Percentiles rank a stretch among this genome's conserved stretches.
phyloP scores from a whole-genome alignment of 2,797 vertebrate genomes.

The Notamacropus eugenii region DNA sequence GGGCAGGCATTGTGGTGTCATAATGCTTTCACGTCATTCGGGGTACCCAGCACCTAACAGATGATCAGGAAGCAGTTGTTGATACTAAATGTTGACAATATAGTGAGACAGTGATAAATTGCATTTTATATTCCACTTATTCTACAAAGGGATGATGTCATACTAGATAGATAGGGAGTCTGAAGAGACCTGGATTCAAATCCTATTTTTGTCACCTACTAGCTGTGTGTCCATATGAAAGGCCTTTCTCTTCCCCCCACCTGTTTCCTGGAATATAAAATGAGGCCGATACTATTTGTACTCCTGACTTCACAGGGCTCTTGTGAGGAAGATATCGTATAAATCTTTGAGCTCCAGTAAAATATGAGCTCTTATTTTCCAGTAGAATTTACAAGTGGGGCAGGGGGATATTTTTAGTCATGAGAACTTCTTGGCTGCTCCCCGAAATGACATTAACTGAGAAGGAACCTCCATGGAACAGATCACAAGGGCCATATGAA shows the following conservation, averaged over 20 bases:
- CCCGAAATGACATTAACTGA: neutral
- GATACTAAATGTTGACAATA: neutral
- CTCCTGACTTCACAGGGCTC: neutral
- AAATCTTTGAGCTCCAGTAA: neutral
- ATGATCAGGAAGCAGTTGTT: neutral
- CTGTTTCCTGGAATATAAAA: neutral
- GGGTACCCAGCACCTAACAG: neutral
- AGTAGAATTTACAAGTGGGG: neutral
- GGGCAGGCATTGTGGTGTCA: neutral
- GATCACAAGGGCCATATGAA: neutral
- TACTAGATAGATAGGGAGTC: neutral
- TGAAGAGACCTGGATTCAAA: neutral
- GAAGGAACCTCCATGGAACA: neutral
- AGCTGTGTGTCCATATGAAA: neutral
- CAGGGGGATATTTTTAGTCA: neutral
- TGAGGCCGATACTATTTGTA: neutral
- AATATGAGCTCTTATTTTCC: neutral
- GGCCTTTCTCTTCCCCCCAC: neutral
- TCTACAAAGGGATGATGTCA: neutral
- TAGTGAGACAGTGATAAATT: neutral
- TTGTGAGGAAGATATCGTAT: neutral
- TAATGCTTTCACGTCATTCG: neutral
- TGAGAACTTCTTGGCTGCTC: neutral
- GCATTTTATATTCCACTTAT: neutral
- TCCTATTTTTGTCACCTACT: neutral